Base-by-base conservation (phyloP, 2,888 invertebrate species). In the Halictus ligatus region DNA sequence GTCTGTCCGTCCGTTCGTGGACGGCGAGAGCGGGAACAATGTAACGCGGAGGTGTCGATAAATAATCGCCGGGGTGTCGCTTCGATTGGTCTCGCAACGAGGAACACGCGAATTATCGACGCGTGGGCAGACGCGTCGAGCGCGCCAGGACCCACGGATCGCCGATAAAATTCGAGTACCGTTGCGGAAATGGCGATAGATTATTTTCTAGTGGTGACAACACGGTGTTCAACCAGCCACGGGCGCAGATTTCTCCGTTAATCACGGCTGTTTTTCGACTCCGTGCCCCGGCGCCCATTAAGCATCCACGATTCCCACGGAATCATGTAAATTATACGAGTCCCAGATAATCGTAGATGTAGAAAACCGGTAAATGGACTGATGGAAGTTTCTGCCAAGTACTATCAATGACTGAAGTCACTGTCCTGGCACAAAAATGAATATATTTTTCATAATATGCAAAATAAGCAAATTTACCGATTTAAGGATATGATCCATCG, bases 81-180 rank as follows among this genome's bases (percentile, higher is more conserved):
- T 35, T 58, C 85, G 78, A 54, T 71, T 25, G 40, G 54, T 60
- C 54, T 35, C 67, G 69, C 79, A 75, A 48, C 75, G 78, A 77
- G 67, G 75, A 79, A 40, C 54, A 58, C 69, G 80, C 74, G 80
- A 83, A 73, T 84, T 86, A 88, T 86, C 75, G 84, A 40, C 79
- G 87, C 81, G 90, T 89, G 88, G 89, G 88, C 69, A 48, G 60
- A 7, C 54, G 72, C 58, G 29, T 29, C 72, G 71, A 54, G 1
- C 77, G 75, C 60, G 78, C 81, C 72, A 21, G 50, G 79, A 50
- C 60, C 48, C 60, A 25, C 29, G 29, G 69, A 64, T 76, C 82
- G 80, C 48, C 76, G 87, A 85, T 90, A 89, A 90, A 90, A 89
- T 81, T 85, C 85, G 89, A 72, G 85, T 89, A 89, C 89, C 89